Base-by-base conservation (phyloP, 2,797 vertebrate genomes). In the Pelobates cultripes region DNA sequence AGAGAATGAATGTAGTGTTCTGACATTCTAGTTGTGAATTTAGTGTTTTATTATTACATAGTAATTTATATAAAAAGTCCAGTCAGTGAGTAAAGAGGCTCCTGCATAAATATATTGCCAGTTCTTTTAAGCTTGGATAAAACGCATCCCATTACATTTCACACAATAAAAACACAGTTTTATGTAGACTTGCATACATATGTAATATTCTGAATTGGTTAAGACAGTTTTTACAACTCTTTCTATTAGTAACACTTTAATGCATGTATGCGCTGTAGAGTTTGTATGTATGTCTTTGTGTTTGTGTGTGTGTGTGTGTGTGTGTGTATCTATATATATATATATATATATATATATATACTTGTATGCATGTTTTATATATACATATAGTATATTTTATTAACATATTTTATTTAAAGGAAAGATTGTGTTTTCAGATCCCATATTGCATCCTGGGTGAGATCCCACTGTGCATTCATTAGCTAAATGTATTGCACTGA, bases 21-120 rank as follows among this genome's bases (percentile, higher is more conserved):
- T 73, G 55, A 73, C 41, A 60, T 61, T 40, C 42, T 61, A 42
- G 53, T 41, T 60, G 72, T 60, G 72, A 73, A 73, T 61, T 60
- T 72, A 47, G 45, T 55, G 70, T 41, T 73, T 73, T 60, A 57
- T 73, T 53, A 71, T 53, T 73, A 41, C 28, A 4, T 9, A 42
- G 51, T 73, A 73, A 73, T 73, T 73, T 60, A 73, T 60, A 61
- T 5, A 7, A 63, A 75, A 10, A 75, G n/a, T 17, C 42, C 57
- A 44, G 40, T 17, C 43, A 7, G 60, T 47, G 43, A 40, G 44
- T 66, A 17, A 17, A 76, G 60, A 40, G 44, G 3, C 28, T 64
- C 61, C 28, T n/a, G 61, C 10, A 40, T 66, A 76, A 75, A 61
- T 75, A 43, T 75, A 43, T 43, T 75, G 57, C 55, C 73, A 75